Evolutionary conservation across 2,797 vertebrate genomes (phyloP).

Genomic region (Diceros bicornis): DNA sequence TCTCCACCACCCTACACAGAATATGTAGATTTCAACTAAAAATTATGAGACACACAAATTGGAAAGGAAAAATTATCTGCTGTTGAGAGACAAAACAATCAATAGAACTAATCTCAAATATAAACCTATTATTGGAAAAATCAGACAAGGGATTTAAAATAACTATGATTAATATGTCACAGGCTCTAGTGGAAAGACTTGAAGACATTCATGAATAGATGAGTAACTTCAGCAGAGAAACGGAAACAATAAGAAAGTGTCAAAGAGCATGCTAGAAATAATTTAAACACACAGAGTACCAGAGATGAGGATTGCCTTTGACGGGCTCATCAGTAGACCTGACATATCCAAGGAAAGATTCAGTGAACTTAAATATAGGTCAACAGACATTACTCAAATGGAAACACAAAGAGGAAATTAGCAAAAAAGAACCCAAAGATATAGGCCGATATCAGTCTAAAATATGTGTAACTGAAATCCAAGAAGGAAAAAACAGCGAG

Average conservation of each 20-base stretch:
- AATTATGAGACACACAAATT: neutral
- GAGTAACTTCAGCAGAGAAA: constrained; percentile 5
- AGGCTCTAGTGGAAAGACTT: neutral
- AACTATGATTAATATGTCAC: neutral
- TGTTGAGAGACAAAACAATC: neutral
- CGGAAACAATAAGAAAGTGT: neutral
- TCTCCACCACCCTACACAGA: neutral
- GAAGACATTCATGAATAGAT: neutral
- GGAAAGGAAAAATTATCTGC: neutral
- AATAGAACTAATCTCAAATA: neutral
- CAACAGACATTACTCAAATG: neutral
- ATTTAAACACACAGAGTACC: neutral
- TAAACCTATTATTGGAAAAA: neutral
- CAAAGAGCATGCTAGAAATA: neutral
- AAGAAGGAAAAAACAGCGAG: neutral
- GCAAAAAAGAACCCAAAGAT: neutral
- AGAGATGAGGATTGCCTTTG: neutral
- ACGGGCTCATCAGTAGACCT: neutral
- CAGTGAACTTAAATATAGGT: neutral
- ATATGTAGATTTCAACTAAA: neutral
- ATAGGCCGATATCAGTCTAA: neutral
- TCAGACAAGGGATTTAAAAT: neutral
- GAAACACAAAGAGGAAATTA: neutral
- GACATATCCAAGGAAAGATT: neutral
- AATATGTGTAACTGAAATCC: neutral